phyloP scores from a whole-genome alignment of 2,888 invertebrate species.

The Heliconius sara region DNA sequence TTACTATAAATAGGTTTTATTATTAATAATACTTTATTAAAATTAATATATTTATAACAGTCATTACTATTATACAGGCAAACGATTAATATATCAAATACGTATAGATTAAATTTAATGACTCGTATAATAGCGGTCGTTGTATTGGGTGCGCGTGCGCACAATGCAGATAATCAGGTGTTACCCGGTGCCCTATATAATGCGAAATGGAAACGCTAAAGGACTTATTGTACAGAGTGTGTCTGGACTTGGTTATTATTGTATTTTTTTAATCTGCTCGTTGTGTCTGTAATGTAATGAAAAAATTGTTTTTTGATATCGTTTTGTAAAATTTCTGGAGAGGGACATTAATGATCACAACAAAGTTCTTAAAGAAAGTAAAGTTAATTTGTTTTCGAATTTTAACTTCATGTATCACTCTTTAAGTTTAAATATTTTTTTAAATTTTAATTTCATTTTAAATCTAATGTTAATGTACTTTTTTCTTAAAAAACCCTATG shows the following conservation, averaged over 20 bases:
- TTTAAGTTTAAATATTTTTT: too few relatives aligned
- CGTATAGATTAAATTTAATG: conserved; percentile 25
- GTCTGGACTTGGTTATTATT: conserved; percentile 25
- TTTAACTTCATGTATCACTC: too few relatives aligned
- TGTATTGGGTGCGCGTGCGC: conserved; percentile 48
- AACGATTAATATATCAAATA: conserved; percentile 25
- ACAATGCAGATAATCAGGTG: conserved; percentile 74
- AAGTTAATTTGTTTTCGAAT: too few relatives aligned
- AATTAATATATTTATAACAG: neutral
- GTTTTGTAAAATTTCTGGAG: too few relatives aligned
- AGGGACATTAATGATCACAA: too few relatives aligned
- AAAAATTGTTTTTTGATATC: too few relatives aligned
- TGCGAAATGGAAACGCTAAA: conserved; percentile 69
- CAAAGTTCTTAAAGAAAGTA: too few relatives aligned
- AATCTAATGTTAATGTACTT: neutral
- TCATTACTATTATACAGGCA: conserved; percentile 1
- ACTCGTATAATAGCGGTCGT: conserved; percentile 35
- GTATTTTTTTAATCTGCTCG: neutral
- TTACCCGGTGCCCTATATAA: conserved; percentile 80
- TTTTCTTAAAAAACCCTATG: neutral
- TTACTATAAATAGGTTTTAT: neutral
- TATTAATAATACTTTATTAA: neutral
- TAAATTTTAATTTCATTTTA: too few relatives aligned
- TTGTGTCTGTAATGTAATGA: too few relatives aligned
- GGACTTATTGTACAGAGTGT: conserved; percentile 59